phyloP scores from a whole-genome alignment of 2,113 vertebrate species.

The Thamnophis sirtalis region DNA sequence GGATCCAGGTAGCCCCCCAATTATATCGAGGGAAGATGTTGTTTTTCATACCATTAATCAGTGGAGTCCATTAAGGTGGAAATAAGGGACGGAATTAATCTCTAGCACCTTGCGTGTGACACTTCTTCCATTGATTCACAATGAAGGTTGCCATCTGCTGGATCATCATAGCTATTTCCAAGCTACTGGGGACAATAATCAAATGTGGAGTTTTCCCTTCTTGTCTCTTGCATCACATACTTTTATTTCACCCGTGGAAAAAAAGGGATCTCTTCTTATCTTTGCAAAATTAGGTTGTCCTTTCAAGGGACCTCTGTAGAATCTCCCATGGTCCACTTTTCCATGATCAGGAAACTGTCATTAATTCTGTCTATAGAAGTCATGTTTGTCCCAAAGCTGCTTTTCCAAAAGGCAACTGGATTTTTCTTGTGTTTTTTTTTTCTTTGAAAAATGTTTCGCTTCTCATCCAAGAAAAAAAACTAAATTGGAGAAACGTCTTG shows the following conservation, averaged over 20 bases:
- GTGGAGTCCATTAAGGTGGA: background rate
- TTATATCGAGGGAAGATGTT: background rate
- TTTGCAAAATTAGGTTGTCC: background rate
- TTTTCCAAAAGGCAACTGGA: background rate
- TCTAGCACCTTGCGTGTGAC: background rate
- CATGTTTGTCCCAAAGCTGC: background rate
- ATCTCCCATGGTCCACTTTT: too few species aligned
- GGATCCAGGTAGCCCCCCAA: background rate
- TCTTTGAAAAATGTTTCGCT: background rate
- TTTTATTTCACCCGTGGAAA: background rate
- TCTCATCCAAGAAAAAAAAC: background rate
- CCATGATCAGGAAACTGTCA: too few species aligned
- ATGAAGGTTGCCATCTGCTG: slow-evolving; percentile 20
- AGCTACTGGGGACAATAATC: background rate
- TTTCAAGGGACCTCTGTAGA: background rate
- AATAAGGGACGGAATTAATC: background rate
- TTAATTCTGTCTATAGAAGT: background rate
- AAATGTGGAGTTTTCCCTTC: background rate
- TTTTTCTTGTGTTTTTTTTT: background rate
- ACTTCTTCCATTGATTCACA: background rate
- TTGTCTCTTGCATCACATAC: background rate
- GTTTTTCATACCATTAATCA: background rate
- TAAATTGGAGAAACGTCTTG: background rate
- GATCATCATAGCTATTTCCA: background rate
- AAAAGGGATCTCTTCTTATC: background rate